Evolutionary conservation across 2,797 vertebrate genomes (phyloP).

Genomic region (Pyrocephalus nanus): DNA sequence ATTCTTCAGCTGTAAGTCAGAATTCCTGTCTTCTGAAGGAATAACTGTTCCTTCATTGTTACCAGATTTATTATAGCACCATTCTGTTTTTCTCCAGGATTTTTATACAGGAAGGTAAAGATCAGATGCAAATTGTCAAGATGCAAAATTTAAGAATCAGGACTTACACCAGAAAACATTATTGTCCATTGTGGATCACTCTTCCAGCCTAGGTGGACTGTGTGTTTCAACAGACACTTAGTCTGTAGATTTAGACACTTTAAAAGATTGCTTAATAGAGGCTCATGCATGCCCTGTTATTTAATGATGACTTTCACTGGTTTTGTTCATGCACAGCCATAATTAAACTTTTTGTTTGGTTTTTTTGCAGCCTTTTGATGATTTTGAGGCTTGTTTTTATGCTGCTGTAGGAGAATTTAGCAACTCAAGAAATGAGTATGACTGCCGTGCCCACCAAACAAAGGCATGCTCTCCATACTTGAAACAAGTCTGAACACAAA

Average conservation of each 20-base stretch:
- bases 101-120: neutral
- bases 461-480: neutral
- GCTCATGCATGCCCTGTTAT: neutral
- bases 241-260: neutral
- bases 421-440: neutral
- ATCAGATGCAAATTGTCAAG: neutral
- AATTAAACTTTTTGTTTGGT: neutral
- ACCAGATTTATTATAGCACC: neutral
- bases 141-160: neutral
- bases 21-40: neutral
- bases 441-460: neutral
- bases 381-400: conserved; percentile 85
- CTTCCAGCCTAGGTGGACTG: neutral
- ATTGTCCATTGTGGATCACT: neutral
- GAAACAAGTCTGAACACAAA: conserved; percentile 8
- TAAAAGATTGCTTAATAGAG: neutral
- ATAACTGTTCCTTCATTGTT: neutral
- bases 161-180: neutral
- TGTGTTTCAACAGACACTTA: neutral
- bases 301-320: neutral
- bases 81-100: neutral
- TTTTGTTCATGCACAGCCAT: neutral
- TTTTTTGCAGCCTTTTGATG: conserved; percentile 86
- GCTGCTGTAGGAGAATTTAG: conserved; percentile 64
- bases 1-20: neutral